These are phyloP conservation scores for Pogonomyrmex barbatus DNA, from an alignment of 1,140 invertebrate species.

Conservation along the genomic window DNA sequence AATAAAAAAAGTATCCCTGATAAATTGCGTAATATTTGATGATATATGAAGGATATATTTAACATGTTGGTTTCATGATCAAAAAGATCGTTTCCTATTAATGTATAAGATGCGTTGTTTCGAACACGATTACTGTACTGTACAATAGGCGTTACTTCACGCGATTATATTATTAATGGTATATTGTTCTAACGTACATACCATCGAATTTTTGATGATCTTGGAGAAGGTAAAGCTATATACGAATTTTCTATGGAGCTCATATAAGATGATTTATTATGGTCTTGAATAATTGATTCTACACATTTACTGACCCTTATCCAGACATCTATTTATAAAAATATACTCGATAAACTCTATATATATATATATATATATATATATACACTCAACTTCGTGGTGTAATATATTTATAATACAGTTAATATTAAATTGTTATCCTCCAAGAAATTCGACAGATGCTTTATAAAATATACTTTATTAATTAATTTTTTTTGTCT, in stretches of 20 bases:
- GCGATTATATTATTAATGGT: background rate
- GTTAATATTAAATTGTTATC: slow-evolving; percentile 3
- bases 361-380: no score
- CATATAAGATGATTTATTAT: slow-evolving; percentile 26
- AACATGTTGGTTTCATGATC: background rate
- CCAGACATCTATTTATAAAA: background rate
- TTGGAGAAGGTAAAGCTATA: background rate
- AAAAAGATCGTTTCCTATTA: background rate
- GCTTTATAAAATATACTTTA: slow-evolving; percentile 1
- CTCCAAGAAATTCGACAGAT: background rate
- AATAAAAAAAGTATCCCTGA: background rate
- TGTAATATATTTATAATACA: background rate
- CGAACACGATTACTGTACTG: background rate
- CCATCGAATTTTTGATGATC: slow-evolving; percentile 16
- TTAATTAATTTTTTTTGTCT: background rate
- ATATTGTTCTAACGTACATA: slow-evolving; percentile 27
- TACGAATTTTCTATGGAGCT: slow-evolving; percentile 18
- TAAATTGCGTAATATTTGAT: slow-evolving; percentile 4
- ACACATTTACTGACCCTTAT: background rate
- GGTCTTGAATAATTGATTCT: slow-evolving; percentile 22
- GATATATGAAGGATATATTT: background rate
- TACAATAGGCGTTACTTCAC: slow-evolving; percentile 38
- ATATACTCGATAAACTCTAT: slow-evolving; percentile 5
- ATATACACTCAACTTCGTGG: background rate
- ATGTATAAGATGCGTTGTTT: slow-evolving; percentile 5